Percentiles rank a stretch among this genome's conserved stretches.
Evolutionary conservation across 1,140 invertebrate genomes (phyloP).

Genomic region (Pseudomyrmex pallidus): DNA sequence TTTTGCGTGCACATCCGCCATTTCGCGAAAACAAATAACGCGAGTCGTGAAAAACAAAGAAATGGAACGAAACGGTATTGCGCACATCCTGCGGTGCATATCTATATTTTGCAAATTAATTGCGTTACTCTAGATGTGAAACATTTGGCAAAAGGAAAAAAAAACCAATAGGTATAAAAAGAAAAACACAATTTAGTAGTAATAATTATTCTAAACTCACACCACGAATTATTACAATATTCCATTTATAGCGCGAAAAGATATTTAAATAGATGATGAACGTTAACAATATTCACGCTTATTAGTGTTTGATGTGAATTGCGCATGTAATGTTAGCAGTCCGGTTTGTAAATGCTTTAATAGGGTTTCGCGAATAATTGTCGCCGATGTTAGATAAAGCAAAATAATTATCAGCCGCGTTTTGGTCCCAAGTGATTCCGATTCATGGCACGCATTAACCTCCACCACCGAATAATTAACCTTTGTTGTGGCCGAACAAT

Average conservation of each 20-base stretch:
- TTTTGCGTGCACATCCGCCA: conserved; percentile 40
- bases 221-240: no score
- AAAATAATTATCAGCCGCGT: conserved; percentile 12
- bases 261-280: neutral
- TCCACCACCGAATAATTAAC: conserved; percentile 33
- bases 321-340: neutral
- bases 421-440: conserved; percentile 29
- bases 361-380: conserved; percentile 2
- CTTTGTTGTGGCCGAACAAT: conserved; percentile 41
- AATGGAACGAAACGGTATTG: conserved; percentile 56
- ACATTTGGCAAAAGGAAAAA: neutral
- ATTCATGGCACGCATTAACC: conserved; percentile 47
- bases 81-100: conserved; percentile 38
- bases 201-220: no score
- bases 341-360: conserved; percentile 14
- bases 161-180: neutral
- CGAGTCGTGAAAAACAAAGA: conserved; percentile 50
- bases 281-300: no score
- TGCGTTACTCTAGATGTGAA: conserved; percentile 25
- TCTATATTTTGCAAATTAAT: conserved; percentile 66
- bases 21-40: conserved; percentile 45
- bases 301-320: conserved; percentile 13
- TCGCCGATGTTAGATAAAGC: conserved; percentile 20
- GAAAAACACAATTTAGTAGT: no score
- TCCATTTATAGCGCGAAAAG: neutral